phyloP scores from a whole-genome alignment of 23 tunicate species.

The Trididemnum miniatum region DNA sequence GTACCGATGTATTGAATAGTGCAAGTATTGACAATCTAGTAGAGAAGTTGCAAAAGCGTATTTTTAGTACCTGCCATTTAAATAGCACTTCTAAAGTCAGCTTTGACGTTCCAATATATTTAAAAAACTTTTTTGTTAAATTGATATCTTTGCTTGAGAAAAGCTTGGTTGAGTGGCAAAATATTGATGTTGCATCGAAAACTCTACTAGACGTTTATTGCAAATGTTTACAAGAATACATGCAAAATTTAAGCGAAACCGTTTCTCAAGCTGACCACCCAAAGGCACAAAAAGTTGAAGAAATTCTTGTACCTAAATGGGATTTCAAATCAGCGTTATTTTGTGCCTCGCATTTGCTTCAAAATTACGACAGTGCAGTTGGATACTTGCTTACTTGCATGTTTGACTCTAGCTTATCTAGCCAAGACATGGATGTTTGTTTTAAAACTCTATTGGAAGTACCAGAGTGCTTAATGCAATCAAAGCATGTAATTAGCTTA shows the following conservation, averaged over 20 bases:
- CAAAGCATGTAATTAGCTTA: slow-evolving; percentile 7
- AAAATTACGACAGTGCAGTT: slow-evolving; percentile 3
- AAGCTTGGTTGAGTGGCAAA: not conserved
- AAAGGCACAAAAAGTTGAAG: no score
- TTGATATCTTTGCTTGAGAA: not conserved
- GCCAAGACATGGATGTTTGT: not conserved
- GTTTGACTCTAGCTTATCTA: not conserved
- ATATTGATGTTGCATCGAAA: not conserved
- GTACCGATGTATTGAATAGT: no score
- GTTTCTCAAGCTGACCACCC: no score
- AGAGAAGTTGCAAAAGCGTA: not conserved
- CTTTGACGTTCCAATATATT: not conserved
- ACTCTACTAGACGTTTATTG: not conserved
- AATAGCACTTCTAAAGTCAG: no score
- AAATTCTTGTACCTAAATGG: no score
- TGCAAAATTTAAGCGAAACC: no score
- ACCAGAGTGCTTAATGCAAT: slow-evolving; percentile 12
- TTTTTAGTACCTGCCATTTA: not conserved
- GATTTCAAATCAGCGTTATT: slow-evolving; percentile 13
- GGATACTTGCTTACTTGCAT: not conserved
- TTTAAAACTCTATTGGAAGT: not conserved
- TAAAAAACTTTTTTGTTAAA: no score
- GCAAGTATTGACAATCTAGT: no score
- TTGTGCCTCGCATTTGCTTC: slow-evolving; percentile 14
- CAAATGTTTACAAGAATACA: not conserved